Conservation (phyloP, 2,113 vertebrate genomes). For the Xiphophorus hellerii region DNA sequence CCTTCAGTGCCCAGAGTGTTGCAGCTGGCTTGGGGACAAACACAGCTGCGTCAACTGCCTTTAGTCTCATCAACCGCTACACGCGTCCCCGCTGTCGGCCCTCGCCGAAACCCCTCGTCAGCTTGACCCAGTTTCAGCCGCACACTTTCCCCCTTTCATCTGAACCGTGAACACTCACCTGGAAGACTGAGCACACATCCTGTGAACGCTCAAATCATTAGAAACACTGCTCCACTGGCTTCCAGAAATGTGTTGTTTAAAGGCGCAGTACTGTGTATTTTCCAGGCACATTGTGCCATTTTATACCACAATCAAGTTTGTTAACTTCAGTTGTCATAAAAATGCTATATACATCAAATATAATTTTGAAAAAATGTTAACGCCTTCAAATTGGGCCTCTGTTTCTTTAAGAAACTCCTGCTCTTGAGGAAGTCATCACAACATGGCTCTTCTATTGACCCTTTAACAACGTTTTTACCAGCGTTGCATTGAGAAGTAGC, state of each 20-base stretch:
- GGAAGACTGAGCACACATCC: not conserved
- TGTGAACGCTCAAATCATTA: not conserved
- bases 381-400: no score
- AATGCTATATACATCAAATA: no score
- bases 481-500: no score
- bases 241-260: not conserved
- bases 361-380: no score
- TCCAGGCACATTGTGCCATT: no score
- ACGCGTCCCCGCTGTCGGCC: constrained; percentile 2
- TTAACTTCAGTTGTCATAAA: no score
- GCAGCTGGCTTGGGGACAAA: constrained; percentile 41
- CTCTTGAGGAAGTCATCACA: no score
- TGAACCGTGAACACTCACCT: not conserved
- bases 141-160: not conserved
- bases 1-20: constrained; percentile 22
- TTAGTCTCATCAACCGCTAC: constrained; percentile 18
- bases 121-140: constrained; percentile 5
- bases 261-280: no score
- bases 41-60: constrained; percentile 42
- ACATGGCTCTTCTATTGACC: no score
- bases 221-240: not conserved
- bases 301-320: no score
- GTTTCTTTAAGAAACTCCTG: no score
- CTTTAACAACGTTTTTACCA: no score
- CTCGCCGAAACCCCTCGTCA: not conserved